Evolutionary conservation across 2,113 vertebrate genomes (phyloP), one percentile per base, ranked within the genome.

Genomic region (Otis tarda): DNA sequence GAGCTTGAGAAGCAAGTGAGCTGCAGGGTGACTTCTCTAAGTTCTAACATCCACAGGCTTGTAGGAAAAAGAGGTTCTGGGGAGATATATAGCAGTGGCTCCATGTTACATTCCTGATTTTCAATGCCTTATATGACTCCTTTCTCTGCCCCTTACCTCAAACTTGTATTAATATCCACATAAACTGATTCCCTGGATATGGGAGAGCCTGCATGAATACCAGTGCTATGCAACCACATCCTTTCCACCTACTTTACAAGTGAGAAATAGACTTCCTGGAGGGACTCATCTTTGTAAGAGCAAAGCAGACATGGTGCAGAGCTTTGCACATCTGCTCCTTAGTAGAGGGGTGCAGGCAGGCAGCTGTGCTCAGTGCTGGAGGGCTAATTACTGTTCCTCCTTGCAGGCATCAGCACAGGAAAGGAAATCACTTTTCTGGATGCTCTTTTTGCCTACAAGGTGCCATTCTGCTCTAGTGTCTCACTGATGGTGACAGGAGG

Each of bases 301-400:
- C 79, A 49, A 83, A 89, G 83, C 73, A 87, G 71, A 57, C 9
- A 1, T 45, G 7, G 4, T 52, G 25, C 78, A 75, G 49, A 67
- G 52, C 50, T 87, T 83, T 37, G 83, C 79, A 74, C 8, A 45
- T 90, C 69, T 70, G 39, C 45, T 83, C 18, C 28, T n/a, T 43
- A 64, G 39, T 50, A 24, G 50, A 77, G 53, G n/a, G 57, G 22
- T 92, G 76, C 83, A 67, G 78, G 55, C 89, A 92, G 93, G 85
- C 86, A 95, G 63, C 80, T 93, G 82, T 81, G 91, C 27, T 91
- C 60, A 73, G 37, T 82, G 49, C 60, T 86, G 52, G 65, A 96
- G 61, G 80, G 47, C 81, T 97, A 78, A 94, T 94, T 95, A 56
- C 70, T 79, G 52, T 95, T 95, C 61, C 83, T 97, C 49, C 71